Conservation (phyloP, 92 coral and sea anemone species). For the Anthopleura xanthogrammica region DNA sequence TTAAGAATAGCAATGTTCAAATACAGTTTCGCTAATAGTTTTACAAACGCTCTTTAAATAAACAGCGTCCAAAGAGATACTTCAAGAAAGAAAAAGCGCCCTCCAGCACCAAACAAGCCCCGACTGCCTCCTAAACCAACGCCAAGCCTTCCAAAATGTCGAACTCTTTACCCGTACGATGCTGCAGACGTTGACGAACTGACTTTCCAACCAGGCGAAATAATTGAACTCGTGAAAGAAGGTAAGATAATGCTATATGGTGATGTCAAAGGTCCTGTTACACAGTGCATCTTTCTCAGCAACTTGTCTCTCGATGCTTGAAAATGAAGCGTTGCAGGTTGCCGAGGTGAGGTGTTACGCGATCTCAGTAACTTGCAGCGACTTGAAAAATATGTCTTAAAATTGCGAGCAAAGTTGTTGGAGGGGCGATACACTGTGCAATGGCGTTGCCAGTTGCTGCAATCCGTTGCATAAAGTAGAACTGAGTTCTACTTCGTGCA, state of each 20-base stretch:
- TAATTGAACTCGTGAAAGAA: slow-evolving; percentile 87
- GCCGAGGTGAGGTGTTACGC: no score
- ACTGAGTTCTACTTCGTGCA: no score
- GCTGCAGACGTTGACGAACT: slow-evolving; percentile 95
- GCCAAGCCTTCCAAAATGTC: slow-evolving; percentile 87
- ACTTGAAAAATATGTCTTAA: no score
- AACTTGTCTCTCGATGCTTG: no score
- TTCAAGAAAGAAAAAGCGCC: slow-evolving; percentile 64
- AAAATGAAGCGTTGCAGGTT: no score
- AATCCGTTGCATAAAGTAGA: no score
- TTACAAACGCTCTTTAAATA: neutral
- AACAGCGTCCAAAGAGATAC: slow-evolving; percentile 70
- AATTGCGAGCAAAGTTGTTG: no score
- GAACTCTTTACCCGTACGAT: slow-evolving; percentile 89
- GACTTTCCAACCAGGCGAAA: slow-evolving; percentile 87
- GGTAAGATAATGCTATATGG: slow-evolving; percentile 46
- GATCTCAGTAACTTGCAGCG: no score
- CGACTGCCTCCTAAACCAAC: slow-evolving; percentile 77
- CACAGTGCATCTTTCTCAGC: no score
- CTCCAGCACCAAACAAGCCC: slow-evolving; percentile 92
- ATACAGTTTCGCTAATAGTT: neutral
- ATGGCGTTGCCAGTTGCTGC: no score
- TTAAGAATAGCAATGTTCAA: neutral
- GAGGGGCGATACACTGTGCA: no score
- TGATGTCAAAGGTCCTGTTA: no score